Evolutionary conservation across 2,113 vertebrate species (phyloP), one percentile per base, ranked within the genome.

Genomic region (Myxocyprinus asiaticus): DNA sequence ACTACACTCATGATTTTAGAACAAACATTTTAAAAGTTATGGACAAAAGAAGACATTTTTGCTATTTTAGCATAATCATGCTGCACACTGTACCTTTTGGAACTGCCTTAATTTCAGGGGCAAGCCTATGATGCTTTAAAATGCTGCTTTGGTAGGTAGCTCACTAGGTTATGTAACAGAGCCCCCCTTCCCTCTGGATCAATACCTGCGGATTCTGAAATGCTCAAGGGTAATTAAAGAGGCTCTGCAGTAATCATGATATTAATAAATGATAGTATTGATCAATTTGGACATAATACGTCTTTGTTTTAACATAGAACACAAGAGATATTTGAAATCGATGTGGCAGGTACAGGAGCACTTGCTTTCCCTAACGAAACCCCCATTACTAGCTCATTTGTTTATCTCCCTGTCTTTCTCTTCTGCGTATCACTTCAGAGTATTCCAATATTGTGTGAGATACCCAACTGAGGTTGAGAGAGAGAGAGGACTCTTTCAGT

Each of bases 201-300:
- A 55, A 71, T 72, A 70, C 33, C 17, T 9, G 9, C 59, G 22
- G 1, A 6, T 47, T 53, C 67, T 58, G 66, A 71, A 79, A 65
- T 8, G 11, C 61, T 72, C 15, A 47, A 64, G 61, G 77, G 33
- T 72, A 72, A 79, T 79, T 72, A 79, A 45, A 56, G 48, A 65
- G 50, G 9, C 68, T 59, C 15, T 67, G 44, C 14, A 12, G 22
- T 43, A 79, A 72, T 76, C 51, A 48, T 48, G 79, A 59, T 50
- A 71, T 82, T 79, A 81, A 76, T 17, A 59, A 83, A 80, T 69
- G 0, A 62, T 73, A 58, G 15, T 56, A 63, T 44, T 62, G 43
- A 87, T 88, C 75, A 74, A 77, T 75, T 82, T 67, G 69, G 43
- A 14, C 55, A 78, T 67, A 77, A 79, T 45, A 75, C 43, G 17